These are phyloP conservation scores for Temnothorax rugatulus DNA, from an alignment of 2,888 invertebrate genomes.

Conservation along the genomic window DNA sequence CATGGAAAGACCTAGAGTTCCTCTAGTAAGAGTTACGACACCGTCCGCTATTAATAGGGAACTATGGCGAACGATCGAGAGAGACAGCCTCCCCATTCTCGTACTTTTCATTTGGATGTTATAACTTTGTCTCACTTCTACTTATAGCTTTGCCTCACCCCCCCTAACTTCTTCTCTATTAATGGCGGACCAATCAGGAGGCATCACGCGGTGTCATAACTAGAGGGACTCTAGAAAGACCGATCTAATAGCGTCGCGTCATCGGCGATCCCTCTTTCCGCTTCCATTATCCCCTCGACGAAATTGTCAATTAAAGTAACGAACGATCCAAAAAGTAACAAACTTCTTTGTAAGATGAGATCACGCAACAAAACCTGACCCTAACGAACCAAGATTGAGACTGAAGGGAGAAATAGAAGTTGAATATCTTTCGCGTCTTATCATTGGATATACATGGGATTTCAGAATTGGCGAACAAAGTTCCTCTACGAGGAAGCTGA, in stretches of 20 bases:
- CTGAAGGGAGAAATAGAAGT: background rate
- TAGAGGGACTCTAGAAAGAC: background rate
- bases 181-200: too few relatives aligned
- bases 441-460: background rate
- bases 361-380: background rate
- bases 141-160: too few relatives aligned
- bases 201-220: too few relatives aligned
- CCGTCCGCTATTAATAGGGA: too few relatives aligned
- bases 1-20: background rate
- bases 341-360: conserved; percentile 11
- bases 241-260: conserved; percentile 46
- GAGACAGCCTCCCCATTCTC: too few relatives aligned
- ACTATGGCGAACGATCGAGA: too few relatives aligned
- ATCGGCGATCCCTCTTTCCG: background rate
- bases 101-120: too few relatives aligned
- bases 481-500: background rate
- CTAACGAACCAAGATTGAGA: background rate
- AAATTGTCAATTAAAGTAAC: conserved; percentile 54
- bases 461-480: background rate
- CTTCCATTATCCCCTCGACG: conserved; percentile 27
- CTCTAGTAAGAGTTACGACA: too few relatives aligned
- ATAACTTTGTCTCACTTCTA: too few relatives aligned
- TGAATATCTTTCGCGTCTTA: background rate
- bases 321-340: conserved; percentile 38
- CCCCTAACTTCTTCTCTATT: too few relatives aligned